phyloP scores from a whole-genome alignment of 2,888 invertebrate species.

The Megaustenia siamemsis region DNA sequence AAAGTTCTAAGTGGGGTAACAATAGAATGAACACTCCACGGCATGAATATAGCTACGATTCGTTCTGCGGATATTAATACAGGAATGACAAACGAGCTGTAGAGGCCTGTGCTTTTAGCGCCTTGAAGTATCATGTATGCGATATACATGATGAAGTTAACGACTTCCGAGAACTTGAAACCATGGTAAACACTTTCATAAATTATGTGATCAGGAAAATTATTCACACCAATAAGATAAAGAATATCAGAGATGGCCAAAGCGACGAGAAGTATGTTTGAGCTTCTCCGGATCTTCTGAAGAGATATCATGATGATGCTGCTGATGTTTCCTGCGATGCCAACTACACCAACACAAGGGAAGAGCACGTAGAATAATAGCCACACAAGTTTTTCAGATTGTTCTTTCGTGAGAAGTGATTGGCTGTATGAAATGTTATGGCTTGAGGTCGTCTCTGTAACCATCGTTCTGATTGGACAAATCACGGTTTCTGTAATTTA shows the following conservation, averaged over 20 bases:
- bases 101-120: not conserved
- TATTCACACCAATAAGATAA: not conserved
- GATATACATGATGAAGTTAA: not conserved
- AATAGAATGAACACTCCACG: not conserved
- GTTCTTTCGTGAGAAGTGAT: not conserved
- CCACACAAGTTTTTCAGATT: not conserved
- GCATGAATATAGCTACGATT: not conserved
- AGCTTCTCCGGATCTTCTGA: not conserved
- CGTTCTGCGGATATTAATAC: not conserved
- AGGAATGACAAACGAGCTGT: not conserved
- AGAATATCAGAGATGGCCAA: too few relatives aligned
- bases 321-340: not conserved
- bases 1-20: not conserved
- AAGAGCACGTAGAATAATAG: not conserved
- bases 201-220: not conserved
- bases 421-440: too few relatives aligned
- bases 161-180: not conserved
- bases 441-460: too few relatives aligned
- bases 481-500: too few relatives aligned
- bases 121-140: not conserved
- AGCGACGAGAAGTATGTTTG: slow-evolving; percentile 20
- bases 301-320: not conserved
- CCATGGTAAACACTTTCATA: not conserved
- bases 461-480: too few relatives aligned
- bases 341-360: not conserved